Evolutionary conservation across 2,797 vertebrate species (phyloP).

Genomic region (Delichon dasypus): DNA sequence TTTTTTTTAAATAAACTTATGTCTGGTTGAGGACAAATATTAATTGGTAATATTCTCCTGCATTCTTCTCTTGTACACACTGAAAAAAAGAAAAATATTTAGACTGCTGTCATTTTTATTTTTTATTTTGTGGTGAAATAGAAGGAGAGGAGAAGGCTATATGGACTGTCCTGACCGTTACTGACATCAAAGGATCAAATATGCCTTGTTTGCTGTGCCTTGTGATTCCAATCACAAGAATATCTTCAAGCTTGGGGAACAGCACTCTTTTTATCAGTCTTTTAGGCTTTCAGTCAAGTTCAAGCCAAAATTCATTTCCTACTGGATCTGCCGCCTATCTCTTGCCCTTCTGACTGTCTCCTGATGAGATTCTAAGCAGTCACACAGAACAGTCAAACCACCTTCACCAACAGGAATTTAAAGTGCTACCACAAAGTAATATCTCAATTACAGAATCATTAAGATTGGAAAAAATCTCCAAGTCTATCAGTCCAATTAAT

Average conservation of each 20-base stretch:
- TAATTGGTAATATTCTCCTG: not conserved
- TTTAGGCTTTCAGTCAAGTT: not conserved
- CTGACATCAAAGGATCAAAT: not conserved
- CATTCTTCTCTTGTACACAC: not conserved
- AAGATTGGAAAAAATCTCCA: not conserved
- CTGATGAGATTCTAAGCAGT: not conserved
- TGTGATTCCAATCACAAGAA: not conserved
- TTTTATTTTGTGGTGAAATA: not conserved
- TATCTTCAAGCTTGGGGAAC: not conserved
- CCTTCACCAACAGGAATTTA: not conserved
- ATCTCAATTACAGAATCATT: not conserved
- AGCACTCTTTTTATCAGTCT: not conserved
- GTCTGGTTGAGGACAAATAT: not conserved
- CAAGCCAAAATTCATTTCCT: not conserved
- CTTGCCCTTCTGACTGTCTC: not conserved
- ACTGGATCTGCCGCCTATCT: not conserved
- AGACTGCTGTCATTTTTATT: not conserved
- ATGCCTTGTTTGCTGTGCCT: not conserved
- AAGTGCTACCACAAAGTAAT: not conserved
- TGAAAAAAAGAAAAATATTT: not conserved
- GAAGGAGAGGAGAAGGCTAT: not conserved
- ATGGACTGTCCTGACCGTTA: not conserved
- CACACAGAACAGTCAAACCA: not conserved
- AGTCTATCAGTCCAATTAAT: not conserved
- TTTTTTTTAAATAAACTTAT: not conserved